These are phyloP conservation scores for Drosophila cyrtoloma DNA, from an alignment of 2,888 invertebrate genomes.

Conservation along the genomic window DNA sequence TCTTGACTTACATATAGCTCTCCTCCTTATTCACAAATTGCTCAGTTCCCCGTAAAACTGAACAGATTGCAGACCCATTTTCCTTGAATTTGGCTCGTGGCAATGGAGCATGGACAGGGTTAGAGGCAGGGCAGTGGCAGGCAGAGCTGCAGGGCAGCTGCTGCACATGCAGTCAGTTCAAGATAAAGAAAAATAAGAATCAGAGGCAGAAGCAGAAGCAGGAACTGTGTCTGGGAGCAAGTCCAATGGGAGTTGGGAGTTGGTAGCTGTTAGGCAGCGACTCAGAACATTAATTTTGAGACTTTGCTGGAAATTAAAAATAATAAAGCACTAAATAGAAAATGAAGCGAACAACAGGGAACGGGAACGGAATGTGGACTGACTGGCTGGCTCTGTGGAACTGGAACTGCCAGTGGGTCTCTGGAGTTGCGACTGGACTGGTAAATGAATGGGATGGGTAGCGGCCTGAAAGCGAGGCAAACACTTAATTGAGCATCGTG, in stretches of 20 bases:
- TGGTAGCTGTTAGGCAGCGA: constrained; percentile 42
- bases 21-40: no score
- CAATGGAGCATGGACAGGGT: constrained; percentile 22
- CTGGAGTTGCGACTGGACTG: constrained; percentile 7
- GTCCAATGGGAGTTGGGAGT: constrained; percentile 11
- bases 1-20: constrained; percentile 20
- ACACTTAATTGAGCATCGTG: constrained; percentile 70
- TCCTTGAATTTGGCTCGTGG: constrained; percentile 44
- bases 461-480: constrained; percentile 15
- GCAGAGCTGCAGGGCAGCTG: constrained; percentile 29
- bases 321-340: constrained; percentile 79
- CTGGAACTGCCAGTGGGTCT: constrained; percentile 16
- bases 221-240: constrained; percentile 9
- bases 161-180: constrained; percentile 27
- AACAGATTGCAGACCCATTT: constrained; percentile 43
- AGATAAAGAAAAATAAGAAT: not conserved
- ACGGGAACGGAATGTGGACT: constrained; percentile 4
- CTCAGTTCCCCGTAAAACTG: constrained; percentile 24
- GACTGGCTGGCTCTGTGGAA: constrained; percentile 9
- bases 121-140: not conserved
- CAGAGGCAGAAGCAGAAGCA: not conserved
- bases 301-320: constrained; percentile 71
- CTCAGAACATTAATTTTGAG: constrained; percentile 77
- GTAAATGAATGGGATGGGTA: not conserved
- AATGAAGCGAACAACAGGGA: constrained; percentile 55